Evolutionary conservation across 2,888 invertebrate genomes (phyloP).

Genomic region (Amphipyra berbera): DNA sequence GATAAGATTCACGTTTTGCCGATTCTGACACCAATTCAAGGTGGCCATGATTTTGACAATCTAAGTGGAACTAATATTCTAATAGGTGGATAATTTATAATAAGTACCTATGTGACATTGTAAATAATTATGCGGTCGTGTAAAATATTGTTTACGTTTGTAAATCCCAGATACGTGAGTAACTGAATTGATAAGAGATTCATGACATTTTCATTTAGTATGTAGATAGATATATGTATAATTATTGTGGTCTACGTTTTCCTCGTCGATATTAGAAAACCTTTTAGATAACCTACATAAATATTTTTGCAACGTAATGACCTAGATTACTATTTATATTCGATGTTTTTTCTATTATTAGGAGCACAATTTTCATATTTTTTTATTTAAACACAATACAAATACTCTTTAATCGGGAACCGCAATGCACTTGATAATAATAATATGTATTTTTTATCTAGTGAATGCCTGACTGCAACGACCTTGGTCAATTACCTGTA

Average conservation of each 20-base stretch:
- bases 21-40: constrained; percentile 25
- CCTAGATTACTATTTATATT: too few species aligned
- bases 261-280: constrained; percentile 1
- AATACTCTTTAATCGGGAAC: too few species aligned
- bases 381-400: too few species aligned
- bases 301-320: not conserved
- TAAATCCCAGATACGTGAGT: constrained; percentile 24
- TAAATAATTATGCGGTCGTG: constrained; percentile 6
- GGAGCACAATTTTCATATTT: too few species aligned
- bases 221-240: too few species aligned
- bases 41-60: constrained; percentile 24
- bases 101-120: not conserved
- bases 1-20: constrained; percentile 29
- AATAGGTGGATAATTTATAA: not conserved
- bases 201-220: not conserved
- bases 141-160: constrained; percentile 17
- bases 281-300: not conserved
- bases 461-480: too few species aligned
- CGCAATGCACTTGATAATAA: too few species aligned
- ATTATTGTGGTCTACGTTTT: constrained; percentile 7
- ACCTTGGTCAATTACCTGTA: too few species aligned
- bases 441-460: too few species aligned
- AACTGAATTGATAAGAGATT: constrained; percentile 27
- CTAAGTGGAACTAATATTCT: not conserved
- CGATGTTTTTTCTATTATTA: too few species aligned